phyloP scores from a whole-genome alignment of 2,113 vertebrate species.

The Lampris megalopsis region DNA sequence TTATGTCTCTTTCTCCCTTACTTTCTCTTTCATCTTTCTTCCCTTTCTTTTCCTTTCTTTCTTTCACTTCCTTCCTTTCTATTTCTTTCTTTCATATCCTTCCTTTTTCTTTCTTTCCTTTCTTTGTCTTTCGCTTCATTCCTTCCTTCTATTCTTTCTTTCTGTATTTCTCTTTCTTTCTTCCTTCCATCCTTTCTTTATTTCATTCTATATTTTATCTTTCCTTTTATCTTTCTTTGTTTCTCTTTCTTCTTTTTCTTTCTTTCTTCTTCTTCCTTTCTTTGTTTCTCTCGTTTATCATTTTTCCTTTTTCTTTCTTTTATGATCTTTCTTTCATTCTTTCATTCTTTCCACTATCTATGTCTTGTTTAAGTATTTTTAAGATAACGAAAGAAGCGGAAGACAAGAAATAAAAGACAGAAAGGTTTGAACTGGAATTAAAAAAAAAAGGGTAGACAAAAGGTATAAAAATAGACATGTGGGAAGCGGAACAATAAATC shows the following conservation, averaged over 20 bases:
- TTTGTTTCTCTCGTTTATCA: background rate
- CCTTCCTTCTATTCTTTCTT: background rate
- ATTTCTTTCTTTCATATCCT: background rate
- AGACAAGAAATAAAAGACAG: constrained; percentile 39
- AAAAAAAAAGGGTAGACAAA: constrained; percentile 50
- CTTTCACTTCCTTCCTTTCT: background rate
- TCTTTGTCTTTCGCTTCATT: background rate
- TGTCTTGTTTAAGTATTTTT: constrained; percentile 35
- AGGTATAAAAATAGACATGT: constrained; percentile 63
- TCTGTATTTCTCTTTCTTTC: background rate
- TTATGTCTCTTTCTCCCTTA: background rate
- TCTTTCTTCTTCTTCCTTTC: background rate
- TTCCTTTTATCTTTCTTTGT: constrained; percentile 22
- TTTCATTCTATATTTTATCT: background rate
- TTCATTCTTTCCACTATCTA: constrained; percentile 4
- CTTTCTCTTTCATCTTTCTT: background rate
- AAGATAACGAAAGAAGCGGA: constrained; percentile 30
- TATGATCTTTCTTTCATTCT: constrained; percentile 6
- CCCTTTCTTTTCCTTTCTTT: background rate
- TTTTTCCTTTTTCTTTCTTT: too few species aligned
- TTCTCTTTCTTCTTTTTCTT: constrained; percentile 14
- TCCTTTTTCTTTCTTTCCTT: background rate
- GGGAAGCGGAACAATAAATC: constrained; percentile 57
- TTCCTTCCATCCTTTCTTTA: background rate
- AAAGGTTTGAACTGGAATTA: constrained; percentile 39